phyloP scores from a whole-genome alignment of 2,113 vertebrate species.

The Anarhynchus alexandrinus region DNA sequence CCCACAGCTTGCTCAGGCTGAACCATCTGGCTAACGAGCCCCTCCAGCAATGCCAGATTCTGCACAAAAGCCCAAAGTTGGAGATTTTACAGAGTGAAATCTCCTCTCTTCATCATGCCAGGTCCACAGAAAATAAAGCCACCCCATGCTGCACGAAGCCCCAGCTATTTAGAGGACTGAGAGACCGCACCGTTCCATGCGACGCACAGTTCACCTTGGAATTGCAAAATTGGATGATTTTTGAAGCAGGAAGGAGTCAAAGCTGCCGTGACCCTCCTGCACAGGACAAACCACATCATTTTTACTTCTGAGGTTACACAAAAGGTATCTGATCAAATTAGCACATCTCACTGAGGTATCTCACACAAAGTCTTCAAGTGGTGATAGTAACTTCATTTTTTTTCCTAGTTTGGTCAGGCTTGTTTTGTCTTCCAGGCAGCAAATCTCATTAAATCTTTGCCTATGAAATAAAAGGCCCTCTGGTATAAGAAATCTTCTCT shows the following conservation, averaged over 20 bases:
- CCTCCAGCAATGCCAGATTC: not conserved
- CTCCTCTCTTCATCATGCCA: not conserved
- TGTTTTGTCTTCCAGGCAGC: not conserved
- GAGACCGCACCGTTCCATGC: not conserved
- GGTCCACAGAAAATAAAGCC: not conserved
- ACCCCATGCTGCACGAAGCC: not conserved
- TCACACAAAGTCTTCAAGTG: not conserved
- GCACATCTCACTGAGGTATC: not conserved
- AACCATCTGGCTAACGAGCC: not conserved
- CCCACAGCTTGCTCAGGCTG: not conserved
- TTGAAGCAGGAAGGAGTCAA: not conserved
- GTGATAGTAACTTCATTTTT: not conserved
- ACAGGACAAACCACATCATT: not conserved
- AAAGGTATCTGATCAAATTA: not conserved
- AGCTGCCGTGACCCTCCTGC: not conserved
- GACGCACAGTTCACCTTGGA: rapidly evolving
- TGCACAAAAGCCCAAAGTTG: not conserved
- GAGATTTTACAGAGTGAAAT: not conserved
- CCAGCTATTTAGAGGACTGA: not conserved
- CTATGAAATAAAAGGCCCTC: not conserved
- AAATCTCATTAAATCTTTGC: conserved; percentile 6
- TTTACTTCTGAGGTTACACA: not conserved
- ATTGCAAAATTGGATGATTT: rapidly evolving
- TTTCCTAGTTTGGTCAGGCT: not conserved
- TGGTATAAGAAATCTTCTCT: conserved; percentile 7